These are phyloP conservation scores for Peromyscus nudipes DNA, from an alignment of 2,797 vertebrate species.

Conservation along the genomic window DNA sequence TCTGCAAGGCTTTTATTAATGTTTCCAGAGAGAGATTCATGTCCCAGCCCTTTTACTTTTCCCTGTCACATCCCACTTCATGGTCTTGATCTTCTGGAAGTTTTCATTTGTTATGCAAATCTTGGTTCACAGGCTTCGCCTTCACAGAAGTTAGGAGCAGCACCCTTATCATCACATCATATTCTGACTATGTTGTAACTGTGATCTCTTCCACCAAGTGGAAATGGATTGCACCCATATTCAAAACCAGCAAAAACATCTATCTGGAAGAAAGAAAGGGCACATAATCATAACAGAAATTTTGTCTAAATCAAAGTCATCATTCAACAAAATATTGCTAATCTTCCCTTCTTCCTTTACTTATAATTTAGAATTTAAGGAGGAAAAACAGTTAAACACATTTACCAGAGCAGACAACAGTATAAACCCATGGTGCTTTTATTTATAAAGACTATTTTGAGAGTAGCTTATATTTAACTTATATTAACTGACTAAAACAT, in stretches of 20 bases:
- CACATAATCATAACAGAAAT: not conserved
- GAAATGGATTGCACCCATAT: not conserved
- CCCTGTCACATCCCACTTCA: not conserved
- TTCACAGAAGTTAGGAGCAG: not conserved
- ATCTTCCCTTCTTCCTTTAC: not conserved
- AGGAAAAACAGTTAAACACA: not conserved
- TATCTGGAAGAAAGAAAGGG: not conserved
- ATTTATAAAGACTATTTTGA: conserved; percentile 9
- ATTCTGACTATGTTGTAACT: not conserved
- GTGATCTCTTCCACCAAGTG: not conserved
- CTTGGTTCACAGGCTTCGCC: not conserved
- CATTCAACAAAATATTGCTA: not conserved
- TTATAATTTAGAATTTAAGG: conserved; percentile 31
- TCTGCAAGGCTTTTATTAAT: not conserved
- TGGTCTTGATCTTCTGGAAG: not conserved
- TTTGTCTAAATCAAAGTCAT: not conserved
- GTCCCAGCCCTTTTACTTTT: not conserved
- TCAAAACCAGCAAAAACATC: not conserved
- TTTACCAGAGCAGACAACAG: not conserved
- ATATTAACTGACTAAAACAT: not conserved
- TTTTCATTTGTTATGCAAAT: not conserved
- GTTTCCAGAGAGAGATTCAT: not conserved
- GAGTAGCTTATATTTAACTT: not conserved
- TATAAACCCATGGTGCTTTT: not conserved
- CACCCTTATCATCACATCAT: not conserved